Base-by-base conservation (phyloP, 64 coral and sea anemone species). In the Anthopleura sola region DNA sequence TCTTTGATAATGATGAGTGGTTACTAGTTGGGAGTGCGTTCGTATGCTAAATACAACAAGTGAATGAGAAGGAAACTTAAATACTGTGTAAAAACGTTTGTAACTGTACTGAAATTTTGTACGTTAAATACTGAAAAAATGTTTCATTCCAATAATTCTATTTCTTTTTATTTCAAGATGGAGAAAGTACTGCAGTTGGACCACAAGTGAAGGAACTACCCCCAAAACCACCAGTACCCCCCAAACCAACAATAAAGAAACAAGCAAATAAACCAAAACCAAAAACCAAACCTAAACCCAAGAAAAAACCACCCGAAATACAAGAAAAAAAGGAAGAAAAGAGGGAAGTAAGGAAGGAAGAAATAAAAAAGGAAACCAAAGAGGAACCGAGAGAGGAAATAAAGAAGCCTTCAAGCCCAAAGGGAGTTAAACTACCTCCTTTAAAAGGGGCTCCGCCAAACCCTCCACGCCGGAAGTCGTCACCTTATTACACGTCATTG, bases 181-280 rank as follows among this genome's bases (percentile, higher is more conserved):
- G 84, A 57, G 89, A 86, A 49, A 91, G 78, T 60, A 86, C 89
- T 2, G 34, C 84, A 20, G 15, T 91, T 64, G 89, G 84, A 32
- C 89, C 89, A 55, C 18, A 85, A 32, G 16, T 83, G 18, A 81
- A 44, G 3, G 20, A 40, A 33, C 6, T 6, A 9, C 76, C 76
- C 44, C 76, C 76, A 8, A 23, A 46, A 48, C 37, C 76, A 10
- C 37, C 7, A 36, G 16, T 34, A 76, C 74, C 37, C 0, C 74
- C 71, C 24, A 71, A 49, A 36, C 80, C 23, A 32, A 15, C 46
- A 37, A 19, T 48, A 3, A 90, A 90, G 33, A 51, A 89, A 83
- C 31, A 55, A 75, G 60, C 16, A 51, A 3, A 60, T 17, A 71
- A 29, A 86, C 28, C 37, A 31, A n/a, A 50, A 75, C 26, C 49